These are phyloP conservation scores for Fratercula arctica DNA, from an alignment of 2,797 vertebrate species.

Conservation along the genomic window DNA sequence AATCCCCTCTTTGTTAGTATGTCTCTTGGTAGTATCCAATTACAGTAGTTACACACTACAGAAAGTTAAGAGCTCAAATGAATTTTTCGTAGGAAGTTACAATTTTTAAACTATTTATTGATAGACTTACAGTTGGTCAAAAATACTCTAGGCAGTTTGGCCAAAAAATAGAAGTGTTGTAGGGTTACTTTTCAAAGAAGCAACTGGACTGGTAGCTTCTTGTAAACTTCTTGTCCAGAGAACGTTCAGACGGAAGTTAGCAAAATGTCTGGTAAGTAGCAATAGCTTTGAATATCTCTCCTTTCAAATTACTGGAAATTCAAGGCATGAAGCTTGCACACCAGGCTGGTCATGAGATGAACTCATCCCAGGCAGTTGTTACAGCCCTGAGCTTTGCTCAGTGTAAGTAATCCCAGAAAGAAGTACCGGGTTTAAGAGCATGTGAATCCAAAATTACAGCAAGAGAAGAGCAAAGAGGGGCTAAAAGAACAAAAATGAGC, in stretches of 20 bases:
- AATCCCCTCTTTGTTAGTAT: slow-evolving; percentile 12
- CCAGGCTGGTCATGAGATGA: background rate
- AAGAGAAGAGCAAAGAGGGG: rapidly evolving
- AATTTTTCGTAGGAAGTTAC: background rate
- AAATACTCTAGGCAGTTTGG: background rate
- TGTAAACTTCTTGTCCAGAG: background rate
- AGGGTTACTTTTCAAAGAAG: background rate
- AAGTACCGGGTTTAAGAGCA: background rate
- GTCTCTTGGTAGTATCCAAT: background rate
- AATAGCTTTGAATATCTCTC: background rate
- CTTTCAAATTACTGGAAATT: background rate
- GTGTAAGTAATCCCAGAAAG: background rate
- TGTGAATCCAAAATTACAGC: background rate
- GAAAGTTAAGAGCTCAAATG: background rate
- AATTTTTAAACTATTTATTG: background rate
- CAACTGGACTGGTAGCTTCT: background rate
- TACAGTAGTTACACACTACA: background rate
- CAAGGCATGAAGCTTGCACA: background rate
- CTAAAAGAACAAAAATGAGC: rapidly evolving
- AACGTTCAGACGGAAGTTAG: background rate
- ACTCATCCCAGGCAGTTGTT: background rate
- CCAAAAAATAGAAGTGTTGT: background rate
- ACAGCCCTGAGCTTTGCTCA: background rate
- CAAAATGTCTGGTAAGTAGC: background rate
- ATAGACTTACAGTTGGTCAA: background rate